These are phyloP conservation scores for Riparia riparia DNA, from an alignment of 2,113 vertebrate species.

Conservation along the genomic window DNA sequence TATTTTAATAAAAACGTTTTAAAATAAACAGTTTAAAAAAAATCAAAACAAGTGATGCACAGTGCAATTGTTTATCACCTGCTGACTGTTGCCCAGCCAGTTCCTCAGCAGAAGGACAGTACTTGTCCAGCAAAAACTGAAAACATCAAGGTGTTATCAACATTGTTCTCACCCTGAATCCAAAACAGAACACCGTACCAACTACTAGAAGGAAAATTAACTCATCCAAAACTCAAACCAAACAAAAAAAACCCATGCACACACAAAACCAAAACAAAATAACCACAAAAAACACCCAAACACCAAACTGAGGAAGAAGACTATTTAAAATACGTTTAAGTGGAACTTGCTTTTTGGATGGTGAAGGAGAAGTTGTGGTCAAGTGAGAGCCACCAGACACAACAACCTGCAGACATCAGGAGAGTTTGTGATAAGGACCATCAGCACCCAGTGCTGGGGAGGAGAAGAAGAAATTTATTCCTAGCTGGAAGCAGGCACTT, in stretches of 20 bases:
- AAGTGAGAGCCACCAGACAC: neutral
- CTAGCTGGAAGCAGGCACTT: neutral
- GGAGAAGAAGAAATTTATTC: neutral
- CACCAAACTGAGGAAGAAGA: neutral
- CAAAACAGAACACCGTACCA: neutral
- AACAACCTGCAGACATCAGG: neutral
- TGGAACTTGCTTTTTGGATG: neutral
- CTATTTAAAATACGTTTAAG: neutral
- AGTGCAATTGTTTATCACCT: neutral
- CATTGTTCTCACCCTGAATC: neutral
- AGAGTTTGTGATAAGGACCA: neutral
- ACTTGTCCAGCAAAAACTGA: neutral
- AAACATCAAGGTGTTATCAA: neutral
- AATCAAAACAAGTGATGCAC: neutral
- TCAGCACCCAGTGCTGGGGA: neutral
- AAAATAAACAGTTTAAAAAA: neutral
- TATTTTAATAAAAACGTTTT: neutral
- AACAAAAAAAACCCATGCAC: rapidly evolving
- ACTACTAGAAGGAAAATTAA: neutral
- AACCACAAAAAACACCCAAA: neutral
- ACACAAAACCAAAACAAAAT: neutral
- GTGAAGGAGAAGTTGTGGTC: neutral
- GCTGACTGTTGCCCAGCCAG: neutral
- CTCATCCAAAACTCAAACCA: neutral
- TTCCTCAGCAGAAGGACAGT: neutral